phyloP scores from a whole-genome alignment of 2,888 invertebrate species.

The Cremastinae sp. region DNA sequence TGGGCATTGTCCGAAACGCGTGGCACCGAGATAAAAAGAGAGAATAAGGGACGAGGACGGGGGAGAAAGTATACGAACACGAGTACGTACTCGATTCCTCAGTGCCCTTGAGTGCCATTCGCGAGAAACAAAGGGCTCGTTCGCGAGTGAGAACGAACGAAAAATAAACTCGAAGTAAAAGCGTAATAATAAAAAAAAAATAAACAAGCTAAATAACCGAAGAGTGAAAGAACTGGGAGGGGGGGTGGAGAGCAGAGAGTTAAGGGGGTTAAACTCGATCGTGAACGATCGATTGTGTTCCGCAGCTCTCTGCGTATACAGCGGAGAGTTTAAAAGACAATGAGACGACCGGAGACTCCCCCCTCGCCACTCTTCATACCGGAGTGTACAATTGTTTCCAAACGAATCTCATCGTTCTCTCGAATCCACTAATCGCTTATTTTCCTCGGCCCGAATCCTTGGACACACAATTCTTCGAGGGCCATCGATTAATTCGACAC shows the following conservation, averaged over 20 bases:
- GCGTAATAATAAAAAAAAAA: too few species aligned
- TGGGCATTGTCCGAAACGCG: conserved; percentile 58
- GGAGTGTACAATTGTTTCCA: conserved; percentile 43
- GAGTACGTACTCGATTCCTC: conserved; percentile 62
- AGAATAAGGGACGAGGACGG: conserved; percentile 1
- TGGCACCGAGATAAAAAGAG: conserved; percentile 38
- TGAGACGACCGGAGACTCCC: conserved; percentile 8
- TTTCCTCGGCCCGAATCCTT: not conserved
- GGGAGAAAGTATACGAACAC: conserved; percentile 34
- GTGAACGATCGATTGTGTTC: conserved; percentile 58
- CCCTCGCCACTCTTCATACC: conserved; percentile 1
- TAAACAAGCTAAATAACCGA: too few species aligned
- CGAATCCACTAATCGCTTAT: conserved; percentile 60
- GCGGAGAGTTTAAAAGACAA: conserved; percentile 13
- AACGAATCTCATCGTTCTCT: conserved; percentile 56
- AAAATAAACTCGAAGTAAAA: too few species aligned
- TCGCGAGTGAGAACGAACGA: conserved; percentile 16
- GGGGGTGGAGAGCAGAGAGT: conserved; percentile 25
- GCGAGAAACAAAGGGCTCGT: conserved; percentile 65
- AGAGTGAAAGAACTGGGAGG: too few species aligned
- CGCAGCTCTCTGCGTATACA: conserved; percentile 40
- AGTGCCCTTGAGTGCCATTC: conserved; percentile 64
- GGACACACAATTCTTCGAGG: conserved; percentile 59
- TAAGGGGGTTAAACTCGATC: conserved; percentile 56
- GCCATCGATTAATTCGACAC: conserved; percentile 65